Percentiles rank a stretch among this genome's conserved stretches.
These are phyloP conservation scores for Tinea pellionella DNA, from an alignment of 2,888 invertebrate genomes.

Conservation along the genomic window DNA sequence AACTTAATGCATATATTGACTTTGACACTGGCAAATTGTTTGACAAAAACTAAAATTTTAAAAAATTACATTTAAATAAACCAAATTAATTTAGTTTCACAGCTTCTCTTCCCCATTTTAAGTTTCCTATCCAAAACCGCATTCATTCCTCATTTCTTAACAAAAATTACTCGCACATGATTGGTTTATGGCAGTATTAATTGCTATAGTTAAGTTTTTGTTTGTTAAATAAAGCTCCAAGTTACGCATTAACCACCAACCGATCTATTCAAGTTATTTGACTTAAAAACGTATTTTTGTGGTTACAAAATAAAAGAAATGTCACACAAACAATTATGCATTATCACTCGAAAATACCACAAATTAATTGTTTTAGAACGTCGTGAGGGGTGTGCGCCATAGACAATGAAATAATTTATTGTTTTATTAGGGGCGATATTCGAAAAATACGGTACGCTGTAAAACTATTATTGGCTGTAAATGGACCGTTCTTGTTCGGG, in stretches of 20 bases:
- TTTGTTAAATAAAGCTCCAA: neutral
- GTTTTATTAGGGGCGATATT: neutral
- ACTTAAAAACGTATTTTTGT: neutral
- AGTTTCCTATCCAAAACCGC: too few species aligned
- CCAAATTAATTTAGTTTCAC: too few species aligned
- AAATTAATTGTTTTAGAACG: neutral
- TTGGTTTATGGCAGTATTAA: neutral
- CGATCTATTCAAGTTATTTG: neutral
- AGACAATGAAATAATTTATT: neutral
- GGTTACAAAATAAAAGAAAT: neutral
- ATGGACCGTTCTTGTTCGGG: neutral
- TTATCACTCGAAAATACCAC: neutral
- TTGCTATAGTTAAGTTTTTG: neutral
- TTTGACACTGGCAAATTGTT: too few species aligned
- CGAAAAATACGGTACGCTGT: neutral
- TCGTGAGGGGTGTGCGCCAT: neutral
- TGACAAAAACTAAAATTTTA: too few species aligned
- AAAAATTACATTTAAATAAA: too few species aligned
- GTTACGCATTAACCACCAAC: neutral
- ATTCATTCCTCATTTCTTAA: too few species aligned
- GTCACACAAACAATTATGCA: neutral
- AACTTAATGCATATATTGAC: too few species aligned
- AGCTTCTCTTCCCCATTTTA: too few species aligned
- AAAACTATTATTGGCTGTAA: neutral
- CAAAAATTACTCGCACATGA: neutral